Evolutionary conservation across 2,797 vertebrate genomes (phyloP).

Genomic region (Enteromius viviparus): DNA sequence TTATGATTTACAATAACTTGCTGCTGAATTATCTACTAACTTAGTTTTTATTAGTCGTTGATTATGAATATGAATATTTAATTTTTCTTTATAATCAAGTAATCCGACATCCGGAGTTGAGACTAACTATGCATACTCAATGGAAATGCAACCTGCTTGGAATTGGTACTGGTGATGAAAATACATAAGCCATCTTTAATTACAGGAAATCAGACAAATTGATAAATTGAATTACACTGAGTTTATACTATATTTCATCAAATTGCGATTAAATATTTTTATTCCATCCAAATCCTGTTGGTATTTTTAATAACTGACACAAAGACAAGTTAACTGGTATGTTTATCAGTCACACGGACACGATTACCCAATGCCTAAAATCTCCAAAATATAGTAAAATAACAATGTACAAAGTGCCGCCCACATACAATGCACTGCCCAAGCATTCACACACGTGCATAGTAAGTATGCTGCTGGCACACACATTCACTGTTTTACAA

Average conservation of each 20-base stretch:
- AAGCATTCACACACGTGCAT: conserved; percentile 1
- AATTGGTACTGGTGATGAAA: background rate
- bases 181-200: background rate
- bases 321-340: background rate
- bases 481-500: conserved; percentile 30
- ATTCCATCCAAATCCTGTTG: background rate
- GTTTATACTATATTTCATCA: background rate
- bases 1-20: background rate
- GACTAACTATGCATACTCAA: background rate
- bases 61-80: background rate
- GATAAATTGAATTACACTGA: background rate
- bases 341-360: background rate
- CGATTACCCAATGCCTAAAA: background rate
- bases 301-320: background rate
- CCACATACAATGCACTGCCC: background rate
- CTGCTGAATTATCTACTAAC: background rate
- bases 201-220: background rate
- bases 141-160: background rate
- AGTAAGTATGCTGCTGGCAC: conserved; percentile 20
- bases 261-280: background rate
- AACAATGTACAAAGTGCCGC: background rate
- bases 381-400: too few relatives aligned
- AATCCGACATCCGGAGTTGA: background rate
- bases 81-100: background rate
- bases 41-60: background rate